phyloP scores from a whole-genome alignment of 2,113 vertebrate species.

The Aythya baeri region DNA sequence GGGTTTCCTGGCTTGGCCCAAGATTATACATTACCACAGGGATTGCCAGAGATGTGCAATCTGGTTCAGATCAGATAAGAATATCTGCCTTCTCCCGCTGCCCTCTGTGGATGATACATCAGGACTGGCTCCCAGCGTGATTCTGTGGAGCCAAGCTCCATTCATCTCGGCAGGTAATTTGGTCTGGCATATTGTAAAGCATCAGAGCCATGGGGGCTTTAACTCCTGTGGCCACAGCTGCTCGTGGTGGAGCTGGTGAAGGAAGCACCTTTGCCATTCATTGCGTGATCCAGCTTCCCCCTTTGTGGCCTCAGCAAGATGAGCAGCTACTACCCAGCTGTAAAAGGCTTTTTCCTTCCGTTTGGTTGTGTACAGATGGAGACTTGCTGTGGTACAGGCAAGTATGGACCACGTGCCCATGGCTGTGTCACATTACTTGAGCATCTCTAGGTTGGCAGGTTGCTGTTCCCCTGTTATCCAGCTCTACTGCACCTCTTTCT shows the following conservation, averaged over 20 bases:
- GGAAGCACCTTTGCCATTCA: not conserved
- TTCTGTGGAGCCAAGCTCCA: not conserved
- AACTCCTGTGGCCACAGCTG: not conserved
- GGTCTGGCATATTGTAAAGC: not conserved
- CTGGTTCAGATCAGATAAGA: not conserved
- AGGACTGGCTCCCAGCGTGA: rapidly evolving
- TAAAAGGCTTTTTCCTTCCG: not conserved
- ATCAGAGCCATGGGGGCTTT: not conserved
- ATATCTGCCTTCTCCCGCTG: not conserved
- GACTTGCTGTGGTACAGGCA: not conserved
- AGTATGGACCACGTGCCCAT: rapidly evolving
- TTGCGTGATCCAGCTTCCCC: not conserved
- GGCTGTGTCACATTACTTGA: not conserved
- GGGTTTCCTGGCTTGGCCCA: not conserved
- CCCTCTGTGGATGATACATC: rapidly evolving
- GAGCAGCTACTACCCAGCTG: not conserved
- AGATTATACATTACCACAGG: not conserved
- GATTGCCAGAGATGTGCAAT: rapidly evolving
- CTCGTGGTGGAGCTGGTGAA: rapidly evolving
- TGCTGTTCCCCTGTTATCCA: not conserved
- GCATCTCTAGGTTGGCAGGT: not conserved
- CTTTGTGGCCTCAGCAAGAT: rapidly evolving
- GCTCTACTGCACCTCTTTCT: not conserved
- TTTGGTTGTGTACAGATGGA: not conserved
- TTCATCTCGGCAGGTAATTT: not conserved